Evolutionary conservation across 2,113 vertebrate species (phyloP).

Genomic region (Actenoides hombroni): DNA sequence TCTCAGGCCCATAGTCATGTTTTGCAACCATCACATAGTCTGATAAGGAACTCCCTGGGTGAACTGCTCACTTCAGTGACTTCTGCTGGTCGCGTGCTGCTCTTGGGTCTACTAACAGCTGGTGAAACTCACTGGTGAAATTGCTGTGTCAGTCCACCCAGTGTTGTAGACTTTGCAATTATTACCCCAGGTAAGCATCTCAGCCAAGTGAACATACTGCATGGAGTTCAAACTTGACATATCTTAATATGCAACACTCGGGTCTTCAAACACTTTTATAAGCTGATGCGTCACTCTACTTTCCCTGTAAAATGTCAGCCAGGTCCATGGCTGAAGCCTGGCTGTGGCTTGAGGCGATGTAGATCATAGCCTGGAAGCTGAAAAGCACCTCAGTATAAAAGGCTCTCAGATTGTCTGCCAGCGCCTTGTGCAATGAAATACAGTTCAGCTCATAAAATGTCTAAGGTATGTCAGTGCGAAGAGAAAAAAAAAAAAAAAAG

Average conservation of each 20-base stretch:
- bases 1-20: not conserved
- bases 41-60: fast-evolving
- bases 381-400: slow-evolving; percentile 7
- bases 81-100: not conserved
- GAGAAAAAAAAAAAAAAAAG: not conserved
- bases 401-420: slow-evolving; percentile 33
- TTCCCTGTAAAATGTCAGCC: slow-evolving; percentile 16
- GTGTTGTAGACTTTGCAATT: not conserved
- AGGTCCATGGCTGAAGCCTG: not conserved
- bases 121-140: not conserved
- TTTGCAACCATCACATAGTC: not conserved
- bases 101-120: not conserved
- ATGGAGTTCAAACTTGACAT: not conserved
- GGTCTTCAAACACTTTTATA: slow-evolving; percentile 9
- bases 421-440: not conserved
- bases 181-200: not conserved
- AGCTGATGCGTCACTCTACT: not conserved
- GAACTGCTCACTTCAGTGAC: not conserved
- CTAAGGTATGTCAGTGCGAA: not conserved
- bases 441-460: slow-evolving; percentile 30
- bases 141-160: not conserved
- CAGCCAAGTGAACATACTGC: not conserved
- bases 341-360: not conserved
- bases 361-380: slow-evolving; percentile 41
- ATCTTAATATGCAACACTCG: not conserved